Conservation (phyloP, 2,888 invertebrate genomes). For the Lasioglossum malachurum region DNA sequence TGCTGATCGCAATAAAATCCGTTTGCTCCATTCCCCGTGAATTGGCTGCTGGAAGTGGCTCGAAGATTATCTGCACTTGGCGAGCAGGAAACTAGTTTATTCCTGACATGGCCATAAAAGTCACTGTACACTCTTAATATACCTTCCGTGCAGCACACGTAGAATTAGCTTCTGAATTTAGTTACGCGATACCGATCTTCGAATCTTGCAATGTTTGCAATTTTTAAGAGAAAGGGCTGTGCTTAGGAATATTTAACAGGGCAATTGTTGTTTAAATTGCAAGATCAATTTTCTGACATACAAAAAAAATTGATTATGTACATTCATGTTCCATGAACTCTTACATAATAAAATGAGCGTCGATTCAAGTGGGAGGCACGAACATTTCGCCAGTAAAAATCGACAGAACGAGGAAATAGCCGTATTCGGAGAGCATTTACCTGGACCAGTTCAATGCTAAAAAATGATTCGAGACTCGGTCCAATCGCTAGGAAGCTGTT, state of each 20-base stretch:
- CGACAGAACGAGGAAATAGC: neutral
- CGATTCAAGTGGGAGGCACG: neutral
- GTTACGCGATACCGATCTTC: neutral
- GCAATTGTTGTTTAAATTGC: neutral
- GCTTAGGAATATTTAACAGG: neutral
- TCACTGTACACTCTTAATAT: neutral
- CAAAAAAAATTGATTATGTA: too few relatives aligned
- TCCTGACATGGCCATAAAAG: neutral
- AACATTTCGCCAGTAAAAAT: neutral
- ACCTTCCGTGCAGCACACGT: neutral
- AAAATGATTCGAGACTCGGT: slow-evolving; percentile 11
- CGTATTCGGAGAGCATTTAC: neutral
- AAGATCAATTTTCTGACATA: neutral
- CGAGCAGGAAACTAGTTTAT: neutral
- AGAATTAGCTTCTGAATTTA: neutral
- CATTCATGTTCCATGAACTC: neutral
- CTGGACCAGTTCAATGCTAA: neutral
- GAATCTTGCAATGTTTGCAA: neutral
- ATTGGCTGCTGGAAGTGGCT: neutral
- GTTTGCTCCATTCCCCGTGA: neutral
- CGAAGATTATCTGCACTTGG: neutral
- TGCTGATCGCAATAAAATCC: slow-evolving; percentile 12
- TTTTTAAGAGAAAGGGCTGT: neutral
- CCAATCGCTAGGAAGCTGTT: slow-evolving; percentile 18
- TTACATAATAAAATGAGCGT: neutral